Conservation (phyloP, 2,113 vertebrate genomes). For the Psammodynastes pulverulentus region DNA sequence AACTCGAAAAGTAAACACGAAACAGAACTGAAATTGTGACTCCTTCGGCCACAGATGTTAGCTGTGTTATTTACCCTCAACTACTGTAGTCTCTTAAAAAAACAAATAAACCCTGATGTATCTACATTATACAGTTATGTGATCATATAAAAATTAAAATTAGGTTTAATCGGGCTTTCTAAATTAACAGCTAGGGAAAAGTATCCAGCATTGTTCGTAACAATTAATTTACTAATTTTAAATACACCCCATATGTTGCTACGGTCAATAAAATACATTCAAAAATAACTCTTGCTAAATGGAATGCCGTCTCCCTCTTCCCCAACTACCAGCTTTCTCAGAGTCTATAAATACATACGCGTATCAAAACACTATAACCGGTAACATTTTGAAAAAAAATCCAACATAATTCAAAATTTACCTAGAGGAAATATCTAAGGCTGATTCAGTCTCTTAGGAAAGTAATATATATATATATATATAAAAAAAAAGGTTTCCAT, state of each 20-base stretch:
- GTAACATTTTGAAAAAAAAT: neutral
- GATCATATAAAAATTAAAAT: neutral
- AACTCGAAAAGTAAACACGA: neutral
- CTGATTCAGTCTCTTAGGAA: neutral
- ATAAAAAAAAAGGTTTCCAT: neutral
- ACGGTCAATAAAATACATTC: constrained; percentile 8
- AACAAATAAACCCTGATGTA: neutral
- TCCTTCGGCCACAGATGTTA: neutral
- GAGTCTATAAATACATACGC: neutral
- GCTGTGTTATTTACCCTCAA: neutral
- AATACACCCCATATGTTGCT: neutral
- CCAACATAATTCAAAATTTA: neutral
- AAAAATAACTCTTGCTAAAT: neutral
- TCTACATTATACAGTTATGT: neutral
- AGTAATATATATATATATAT: no score
- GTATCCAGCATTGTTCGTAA: neutral
- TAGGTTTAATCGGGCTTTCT: neutral
- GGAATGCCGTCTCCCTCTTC: accelerated
- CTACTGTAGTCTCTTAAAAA: no score
- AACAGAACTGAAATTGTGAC: accelerated
- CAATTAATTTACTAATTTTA: accelerated
- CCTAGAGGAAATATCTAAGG: neutral
- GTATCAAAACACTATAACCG: neutral
- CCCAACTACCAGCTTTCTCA: accelerated
- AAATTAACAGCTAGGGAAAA: neutral